Conservation (phyloP, 2,888 invertebrate genomes). For the Sesamia inferens region DNA sequence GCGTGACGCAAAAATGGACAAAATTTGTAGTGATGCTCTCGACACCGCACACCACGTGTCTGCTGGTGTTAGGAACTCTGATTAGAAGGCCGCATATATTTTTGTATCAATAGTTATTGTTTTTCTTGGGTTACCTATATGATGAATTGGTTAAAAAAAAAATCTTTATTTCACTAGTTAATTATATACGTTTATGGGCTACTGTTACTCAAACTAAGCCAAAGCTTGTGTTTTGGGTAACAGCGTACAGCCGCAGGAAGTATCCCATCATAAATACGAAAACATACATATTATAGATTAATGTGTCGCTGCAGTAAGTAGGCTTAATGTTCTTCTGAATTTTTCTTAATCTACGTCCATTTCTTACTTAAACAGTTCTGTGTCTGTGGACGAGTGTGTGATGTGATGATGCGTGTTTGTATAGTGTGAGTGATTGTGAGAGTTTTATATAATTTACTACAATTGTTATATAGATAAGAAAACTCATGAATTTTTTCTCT, state of each 20-base stretch:
- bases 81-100: constrained; percentile 33
- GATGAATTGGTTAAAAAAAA: neutral
- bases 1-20: constrained; percentile 86
- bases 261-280: no score
- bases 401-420: no score
- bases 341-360: no score
- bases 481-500: neutral
- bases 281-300: no score
- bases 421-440: no score
- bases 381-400: no score
- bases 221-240: no score
- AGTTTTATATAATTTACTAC: no score
- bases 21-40: constrained; percentile 70
- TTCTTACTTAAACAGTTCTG: no score
- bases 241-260: neutral
- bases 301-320: no score
- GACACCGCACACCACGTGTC: constrained; percentile 73
- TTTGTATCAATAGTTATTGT: constrained; percentile 35
- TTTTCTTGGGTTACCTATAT: constrained; percentile 1
- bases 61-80: constrained; percentile 42
- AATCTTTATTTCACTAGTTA: no score
- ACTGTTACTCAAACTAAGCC: neutral
- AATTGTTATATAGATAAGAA: neutral
- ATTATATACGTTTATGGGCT: neutral
- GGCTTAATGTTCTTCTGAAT: no score